Evolutionary conservation across 2,113 vertebrate genomes (phyloP).

Genomic region (Gallinago jamesoni): DNA sequence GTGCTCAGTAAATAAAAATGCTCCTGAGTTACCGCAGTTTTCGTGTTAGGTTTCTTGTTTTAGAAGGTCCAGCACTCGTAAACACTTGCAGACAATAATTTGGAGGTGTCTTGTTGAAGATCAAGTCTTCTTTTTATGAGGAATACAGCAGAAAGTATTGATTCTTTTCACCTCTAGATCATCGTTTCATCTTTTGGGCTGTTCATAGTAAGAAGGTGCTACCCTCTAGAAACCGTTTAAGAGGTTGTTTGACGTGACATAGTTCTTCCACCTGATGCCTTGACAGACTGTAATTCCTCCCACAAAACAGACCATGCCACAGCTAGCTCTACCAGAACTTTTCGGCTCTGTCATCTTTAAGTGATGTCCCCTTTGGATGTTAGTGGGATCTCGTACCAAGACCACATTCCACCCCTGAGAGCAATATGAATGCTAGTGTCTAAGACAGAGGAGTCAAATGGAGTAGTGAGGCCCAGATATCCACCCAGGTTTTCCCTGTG

Average conservation of each 20-base stretch:
- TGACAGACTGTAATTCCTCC: not conserved
- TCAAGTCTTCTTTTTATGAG: not conserved
- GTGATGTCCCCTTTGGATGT: not conserved
- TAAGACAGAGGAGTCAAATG: not conserved
- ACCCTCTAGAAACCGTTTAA: not conserved
- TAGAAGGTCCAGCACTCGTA: not conserved
- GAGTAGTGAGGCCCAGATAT: not conserved
- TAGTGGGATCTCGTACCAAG: not conserved
- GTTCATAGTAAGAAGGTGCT: not conserved
- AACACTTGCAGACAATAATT: not conserved
- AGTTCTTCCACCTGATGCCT: not conserved
- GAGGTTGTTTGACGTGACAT: not conserved
- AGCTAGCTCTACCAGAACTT: not conserved
- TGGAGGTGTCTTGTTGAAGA: not conserved
- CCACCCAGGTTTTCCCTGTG: not conserved
- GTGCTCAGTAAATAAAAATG: conserved; percentile 26
- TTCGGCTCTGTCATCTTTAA: not conserved
- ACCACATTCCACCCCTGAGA: not conserved
- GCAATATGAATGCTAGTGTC: not conserved
- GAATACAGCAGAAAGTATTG: not conserved
- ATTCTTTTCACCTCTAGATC: not conserved
- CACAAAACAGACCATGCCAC: not conserved
- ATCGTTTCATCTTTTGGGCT: not conserved
- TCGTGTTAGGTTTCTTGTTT: not conserved
- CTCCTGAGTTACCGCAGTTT: not conserved